Evolutionary conservation across 1,140 invertebrate genomes (phyloP).

Genomic region (Drosophila murphyi): DNA sequence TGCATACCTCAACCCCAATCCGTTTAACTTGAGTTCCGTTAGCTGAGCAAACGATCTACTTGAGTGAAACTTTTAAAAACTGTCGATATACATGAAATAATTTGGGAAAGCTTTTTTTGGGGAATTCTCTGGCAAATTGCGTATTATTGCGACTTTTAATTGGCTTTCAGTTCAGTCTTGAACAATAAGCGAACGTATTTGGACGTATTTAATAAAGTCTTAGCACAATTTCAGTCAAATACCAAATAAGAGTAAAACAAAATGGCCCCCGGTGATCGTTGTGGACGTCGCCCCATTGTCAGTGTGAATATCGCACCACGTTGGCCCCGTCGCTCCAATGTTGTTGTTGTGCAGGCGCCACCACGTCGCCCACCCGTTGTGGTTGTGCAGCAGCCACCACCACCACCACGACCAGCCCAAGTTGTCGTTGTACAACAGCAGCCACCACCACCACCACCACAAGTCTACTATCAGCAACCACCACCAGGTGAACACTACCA

Average conservation of each 20-base stretch:
- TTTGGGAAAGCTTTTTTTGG: neutral
- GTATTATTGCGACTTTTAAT: slow-evolving; percentile 4
- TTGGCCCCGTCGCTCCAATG: slow-evolving; percentile 64
- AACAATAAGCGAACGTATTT: slow-evolving; percentile 30
- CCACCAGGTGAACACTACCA: slow-evolving; percentile 58
- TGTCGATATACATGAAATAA: neutral
- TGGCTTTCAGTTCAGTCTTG: slow-evolving; percentile 39
- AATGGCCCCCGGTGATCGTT: slow-evolving; percentile 69
- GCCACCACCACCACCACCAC: slow-evolving; percentile 44
- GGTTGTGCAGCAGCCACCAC: slow-evolving; percentile 59
- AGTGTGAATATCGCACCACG: slow-evolving; percentile 72
- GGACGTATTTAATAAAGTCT: slow-evolving; percentile 22
- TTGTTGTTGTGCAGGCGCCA: slow-evolving; percentile 65
- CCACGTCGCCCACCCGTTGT: slow-evolving; percentile 57
- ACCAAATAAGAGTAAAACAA: neutral
- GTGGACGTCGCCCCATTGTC: slow-evolving; percentile 66
- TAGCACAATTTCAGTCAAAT: neutral
- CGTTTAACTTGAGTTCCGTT: too few species aligned
- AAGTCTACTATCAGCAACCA: slow-evolving; percentile 39
- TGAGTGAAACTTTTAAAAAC: too few species aligned
- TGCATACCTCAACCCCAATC: neutral
- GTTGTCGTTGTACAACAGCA: slow-evolving; percentile 43
- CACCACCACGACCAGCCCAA: slow-evolving; percentile 33
- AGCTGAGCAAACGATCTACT: too few species aligned
- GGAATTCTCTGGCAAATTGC: neutral